Conservation (phyloP, 2,113 vertebrate genomes). For the Ageneiosus marmoratus region DNA sequence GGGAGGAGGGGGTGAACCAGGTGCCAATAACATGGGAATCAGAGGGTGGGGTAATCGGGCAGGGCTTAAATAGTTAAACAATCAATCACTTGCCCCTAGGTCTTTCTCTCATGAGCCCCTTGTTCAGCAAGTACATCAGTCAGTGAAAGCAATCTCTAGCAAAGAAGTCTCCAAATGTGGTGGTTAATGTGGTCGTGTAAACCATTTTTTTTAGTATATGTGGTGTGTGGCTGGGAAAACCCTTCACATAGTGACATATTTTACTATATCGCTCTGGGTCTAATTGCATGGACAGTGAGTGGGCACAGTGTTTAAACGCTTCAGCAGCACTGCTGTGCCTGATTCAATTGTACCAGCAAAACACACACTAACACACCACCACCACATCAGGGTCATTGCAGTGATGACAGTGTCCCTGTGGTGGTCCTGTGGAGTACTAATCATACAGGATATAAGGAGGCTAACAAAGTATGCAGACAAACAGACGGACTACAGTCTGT, state of each 20-base stretch:
- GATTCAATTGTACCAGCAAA: no score
- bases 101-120: slow-evolving; percentile 7
- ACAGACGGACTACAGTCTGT: no score
- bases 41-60: slow-evolving; percentile 47
- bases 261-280: background rate
- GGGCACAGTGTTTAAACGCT: no score
- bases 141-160: background rate
- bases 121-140: slow-evolving; percentile 34
- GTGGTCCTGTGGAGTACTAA: no score
- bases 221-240: background rate
- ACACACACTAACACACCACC: no score
- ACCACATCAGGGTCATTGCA: no score
- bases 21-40: slow-evolving; percentile 33
- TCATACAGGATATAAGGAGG: no score
- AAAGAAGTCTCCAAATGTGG: background rate
- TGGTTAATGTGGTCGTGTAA: background rate
- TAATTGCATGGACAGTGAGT: no score
- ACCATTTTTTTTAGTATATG: background rate
- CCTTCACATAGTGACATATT: background rate
- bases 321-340: no score
- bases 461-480: no score
- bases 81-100: slow-evolving; percentile 10
- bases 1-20: background rate
- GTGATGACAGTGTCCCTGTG: no score
- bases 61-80: slow-evolving; percentile 1